phyloP scores from a whole-genome alignment of 2,797 vertebrate species.

The Typhlichthys eigenmanni region DNA sequence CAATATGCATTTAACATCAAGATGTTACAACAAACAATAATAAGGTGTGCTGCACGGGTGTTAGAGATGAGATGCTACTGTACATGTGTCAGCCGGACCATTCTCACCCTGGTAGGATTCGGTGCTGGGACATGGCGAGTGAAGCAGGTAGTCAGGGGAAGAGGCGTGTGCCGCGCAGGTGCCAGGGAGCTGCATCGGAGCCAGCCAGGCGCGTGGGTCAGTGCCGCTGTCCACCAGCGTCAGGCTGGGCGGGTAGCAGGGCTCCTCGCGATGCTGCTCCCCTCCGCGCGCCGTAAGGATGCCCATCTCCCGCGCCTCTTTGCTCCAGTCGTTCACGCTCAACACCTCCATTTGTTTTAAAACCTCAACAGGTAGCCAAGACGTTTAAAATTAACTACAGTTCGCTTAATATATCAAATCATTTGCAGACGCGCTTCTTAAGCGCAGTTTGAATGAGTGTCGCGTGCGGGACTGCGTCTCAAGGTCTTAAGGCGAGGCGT shows the following conservation, averaged over 20 bases:
- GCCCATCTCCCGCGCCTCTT: slow-evolving; percentile 52
- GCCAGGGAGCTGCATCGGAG: slow-evolving; percentile 79
- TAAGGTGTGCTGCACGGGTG: too few relatives aligned
- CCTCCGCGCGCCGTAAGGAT: slow-evolving; percentile 37
- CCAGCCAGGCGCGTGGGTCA: slow-evolving; percentile 90
- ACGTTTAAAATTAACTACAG: slow-evolving; percentile 8
- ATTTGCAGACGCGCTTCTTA: slow-evolving; percentile 46
- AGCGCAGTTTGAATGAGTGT: slow-evolving; percentile 69
- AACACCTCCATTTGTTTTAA: slow-evolving; percentile 67
- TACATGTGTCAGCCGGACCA: background rate
- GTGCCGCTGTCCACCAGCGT: slow-evolving; percentile 81
- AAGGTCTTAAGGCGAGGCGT: slow-evolving; percentile 85
- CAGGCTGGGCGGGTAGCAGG: slow-evolving; percentile 71
- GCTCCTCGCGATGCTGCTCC: slow-evolving; percentile 53
- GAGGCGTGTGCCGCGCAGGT: slow-evolving; percentile 81
- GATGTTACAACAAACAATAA: too few relatives aligned
- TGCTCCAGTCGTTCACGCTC: slow-evolving; percentile 70
- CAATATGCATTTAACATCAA: too few relatives aligned
- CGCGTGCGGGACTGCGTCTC: slow-evolving; percentile 86
- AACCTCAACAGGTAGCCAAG: slow-evolving; percentile 15
- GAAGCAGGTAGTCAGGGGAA: slow-evolving; percentile 80
- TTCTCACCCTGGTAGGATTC: slow-evolving; percentile 68
- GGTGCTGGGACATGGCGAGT: slow-evolving; percentile 76
- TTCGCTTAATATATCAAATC: slow-evolving; percentile 12
- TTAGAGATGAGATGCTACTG: too few relatives aligned